These are phyloP conservation scores for Plusia festucae DNA, from an alignment of 2,888 invertebrate species.

Conservation along the genomic window DNA sequence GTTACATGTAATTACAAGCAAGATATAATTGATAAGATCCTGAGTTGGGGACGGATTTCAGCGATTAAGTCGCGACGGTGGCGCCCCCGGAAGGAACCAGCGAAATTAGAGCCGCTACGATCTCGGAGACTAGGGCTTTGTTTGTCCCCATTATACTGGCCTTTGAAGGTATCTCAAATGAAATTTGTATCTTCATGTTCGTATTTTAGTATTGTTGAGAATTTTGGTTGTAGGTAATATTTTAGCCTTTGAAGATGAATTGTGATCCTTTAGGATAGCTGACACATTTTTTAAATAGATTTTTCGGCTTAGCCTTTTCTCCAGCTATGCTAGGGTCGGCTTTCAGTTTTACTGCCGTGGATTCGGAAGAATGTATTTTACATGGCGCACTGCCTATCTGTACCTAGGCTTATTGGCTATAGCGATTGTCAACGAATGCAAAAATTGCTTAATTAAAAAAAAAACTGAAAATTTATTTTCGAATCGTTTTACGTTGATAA, in stretches of 20 bases:
- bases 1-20: slow-evolving; percentile 25
- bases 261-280: too few species aligned
- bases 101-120: slow-evolving; percentile 79
- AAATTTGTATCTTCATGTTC: neutral
- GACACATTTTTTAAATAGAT: too few species aligned
- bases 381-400: too few species aligned
- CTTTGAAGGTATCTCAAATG: slow-evolving; percentile 55
- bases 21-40: slow-evolving; percentile 45
- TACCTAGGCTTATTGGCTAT: too few species aligned
- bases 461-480: too few species aligned
- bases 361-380: too few species aligned
- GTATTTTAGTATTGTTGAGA: neutral
- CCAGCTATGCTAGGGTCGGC: too few species aligned
- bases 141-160: slow-evolving; percentile 79
- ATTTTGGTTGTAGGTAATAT: neutral
- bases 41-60: slow-evolving; percentile 57
- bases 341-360: too few species aligned
- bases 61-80: slow-evolving; percentile 64
- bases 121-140: slow-evolving; percentile 79
- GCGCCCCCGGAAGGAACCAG: slow-evolving; percentile 80
- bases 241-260: neutral
- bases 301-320: too few species aligned
- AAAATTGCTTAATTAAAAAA: too few species aligned
- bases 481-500: too few species aligned
- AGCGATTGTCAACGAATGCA: too few species aligned